Conservation (phyloP, 2,888 invertebrate species). For the Sphaerophoria taeniata region DNA sequence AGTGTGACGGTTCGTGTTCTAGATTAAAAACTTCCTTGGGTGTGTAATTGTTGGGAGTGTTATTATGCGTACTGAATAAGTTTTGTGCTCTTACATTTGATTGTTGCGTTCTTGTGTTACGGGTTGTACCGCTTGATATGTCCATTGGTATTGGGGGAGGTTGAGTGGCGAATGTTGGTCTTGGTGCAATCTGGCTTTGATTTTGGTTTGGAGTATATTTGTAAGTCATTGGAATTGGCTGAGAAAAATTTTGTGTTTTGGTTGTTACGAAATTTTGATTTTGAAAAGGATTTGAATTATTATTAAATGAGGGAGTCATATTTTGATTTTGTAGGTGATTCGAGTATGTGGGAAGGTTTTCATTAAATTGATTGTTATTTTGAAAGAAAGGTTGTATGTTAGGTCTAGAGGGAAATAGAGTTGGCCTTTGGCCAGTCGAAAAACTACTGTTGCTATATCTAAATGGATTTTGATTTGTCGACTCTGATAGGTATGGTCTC, state of each 20-base stretch:
- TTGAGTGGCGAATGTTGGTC: background rate
- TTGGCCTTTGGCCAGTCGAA: constrained; percentile 30
- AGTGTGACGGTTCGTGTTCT: background rate
- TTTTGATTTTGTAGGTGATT: too few relatives aligned
- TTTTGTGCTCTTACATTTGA: background rate
- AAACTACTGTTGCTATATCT: constrained; percentile 4
- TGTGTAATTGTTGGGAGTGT: background rate
- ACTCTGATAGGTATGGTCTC: background rate
- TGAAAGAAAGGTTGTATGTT: too few relatives aligned
- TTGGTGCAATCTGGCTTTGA: background rate
- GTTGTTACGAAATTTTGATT: too few relatives aligned
- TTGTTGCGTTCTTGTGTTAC: constrained; percentile 12
- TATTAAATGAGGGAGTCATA: too few relatives aligned
- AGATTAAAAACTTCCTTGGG: constrained; percentile 21
- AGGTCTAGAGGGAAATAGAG: too few relatives aligned
- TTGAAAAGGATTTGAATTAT: too few relatives aligned
- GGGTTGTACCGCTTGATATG: background rate
- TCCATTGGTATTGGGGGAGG: constrained; percentile 23
- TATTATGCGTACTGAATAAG: background rate
- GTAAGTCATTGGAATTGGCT: background rate
- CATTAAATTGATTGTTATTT: too few relatives aligned
- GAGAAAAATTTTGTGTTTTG: too few relatives aligned
- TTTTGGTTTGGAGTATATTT: background rate
- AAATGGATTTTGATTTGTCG: constrained; percentile 34
- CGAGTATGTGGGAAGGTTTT: too few relatives aligned